Conservation (phyloP, 2,888 invertebrate species). For the Opisthograptis luteolata region DNA sequence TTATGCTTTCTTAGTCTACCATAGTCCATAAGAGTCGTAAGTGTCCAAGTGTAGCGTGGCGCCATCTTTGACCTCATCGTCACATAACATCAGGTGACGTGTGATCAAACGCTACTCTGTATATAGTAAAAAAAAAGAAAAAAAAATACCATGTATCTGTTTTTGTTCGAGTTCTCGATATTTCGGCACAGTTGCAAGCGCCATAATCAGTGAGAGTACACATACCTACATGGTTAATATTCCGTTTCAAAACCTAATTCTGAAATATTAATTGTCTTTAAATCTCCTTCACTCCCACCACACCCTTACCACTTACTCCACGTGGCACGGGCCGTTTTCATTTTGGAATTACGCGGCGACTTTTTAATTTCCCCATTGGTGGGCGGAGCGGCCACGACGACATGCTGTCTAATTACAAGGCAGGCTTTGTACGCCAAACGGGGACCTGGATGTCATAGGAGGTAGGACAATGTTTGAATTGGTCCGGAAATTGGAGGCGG, state of each 20-base stretch:
- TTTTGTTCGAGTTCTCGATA: too few relatives aligned
- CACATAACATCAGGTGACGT: too few relatives aligned
- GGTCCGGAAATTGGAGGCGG: constrained; percentile 3
- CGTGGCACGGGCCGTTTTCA: constrained; percentile 44
- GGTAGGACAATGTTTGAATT: constrained; percentile 13
- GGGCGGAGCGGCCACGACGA: constrained; percentile 38
- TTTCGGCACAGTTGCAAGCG: too few relatives aligned
- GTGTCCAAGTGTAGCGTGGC: too few relatives aligned
- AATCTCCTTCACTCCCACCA: neutral
- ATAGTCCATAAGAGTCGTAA: too few relatives aligned
- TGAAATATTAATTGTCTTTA: neutral
- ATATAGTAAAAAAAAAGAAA: too few relatives aligned
- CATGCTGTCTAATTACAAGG: constrained; percentile 29
- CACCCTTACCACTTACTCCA: constrained; percentile 21
- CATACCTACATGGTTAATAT: too few relatives aligned
- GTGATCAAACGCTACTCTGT: too few relatives aligned
- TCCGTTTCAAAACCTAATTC: neutral
- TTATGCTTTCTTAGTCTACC: too few relatives aligned
- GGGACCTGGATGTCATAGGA: constrained; percentile 11
- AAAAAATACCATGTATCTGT: too few relatives aligned
- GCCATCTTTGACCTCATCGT: too few relatives aligned
- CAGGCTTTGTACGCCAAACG: constrained; percentile 13
- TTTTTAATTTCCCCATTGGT: constrained; percentile 64
- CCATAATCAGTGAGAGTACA: too few relatives aligned
- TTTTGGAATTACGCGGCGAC: constrained; percentile 53